These are phyloP conservation scores for Chaenocephalus aceratus DNA, from an alignment of 2,113 vertebrate genomes.

Conservation along the genomic window DNA sequence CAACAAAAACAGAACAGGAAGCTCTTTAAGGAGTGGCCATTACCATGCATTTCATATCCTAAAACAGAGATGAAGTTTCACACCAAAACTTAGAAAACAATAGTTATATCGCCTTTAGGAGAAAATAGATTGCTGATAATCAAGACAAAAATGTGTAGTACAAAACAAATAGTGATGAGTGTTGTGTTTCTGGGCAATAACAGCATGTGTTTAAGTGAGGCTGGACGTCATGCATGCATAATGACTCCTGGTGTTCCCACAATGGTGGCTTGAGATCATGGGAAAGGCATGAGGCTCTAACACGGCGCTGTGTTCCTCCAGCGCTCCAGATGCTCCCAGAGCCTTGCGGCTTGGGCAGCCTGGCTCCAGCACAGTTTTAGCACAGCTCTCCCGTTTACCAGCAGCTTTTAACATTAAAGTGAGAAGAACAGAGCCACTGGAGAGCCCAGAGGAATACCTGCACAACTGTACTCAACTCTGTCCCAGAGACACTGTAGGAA, in stretches of 20 bases:
- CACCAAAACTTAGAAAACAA: background rate
- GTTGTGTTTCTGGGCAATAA: background rate
- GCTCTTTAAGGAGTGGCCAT: slow-evolving; percentile 25
- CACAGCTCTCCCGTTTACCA: slow-evolving; percentile 49
- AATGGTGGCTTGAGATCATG: slow-evolving; percentile 77
- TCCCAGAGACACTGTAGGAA: slow-evolving; percentile 60
- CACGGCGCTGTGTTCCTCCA: slow-evolving; percentile 60
- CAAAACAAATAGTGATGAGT: background rate
- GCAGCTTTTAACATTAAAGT: slow-evolving; percentile 34
- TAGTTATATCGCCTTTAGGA: background rate
- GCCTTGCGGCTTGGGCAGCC: slow-evolving; percentile 69
- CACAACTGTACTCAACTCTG: slow-evolving; percentile 50
- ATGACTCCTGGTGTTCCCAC: slow-evolving; percentile 65
- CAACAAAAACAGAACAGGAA: slow-evolving; percentile 37
- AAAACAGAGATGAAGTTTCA: slow-evolving; percentile 15
- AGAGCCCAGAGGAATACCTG: slow-evolving; percentile 61
- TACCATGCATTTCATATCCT: background rate
- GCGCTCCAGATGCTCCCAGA: slow-evolving; percentile 71
- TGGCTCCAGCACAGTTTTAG: slow-evolving; percentile 60
- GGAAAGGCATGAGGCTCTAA: slow-evolving; percentile 75
- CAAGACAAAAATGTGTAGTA: background rate
- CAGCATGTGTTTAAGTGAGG: slow-evolving; percentile 37
- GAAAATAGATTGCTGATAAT: background rate
- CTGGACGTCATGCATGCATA: slow-evolving; percentile 50
- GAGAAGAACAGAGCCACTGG: slow-evolving; percentile 7